Base-by-base conservation (phyloP, 2,797 vertebrate species). In the Danio tinwini region DNA sequence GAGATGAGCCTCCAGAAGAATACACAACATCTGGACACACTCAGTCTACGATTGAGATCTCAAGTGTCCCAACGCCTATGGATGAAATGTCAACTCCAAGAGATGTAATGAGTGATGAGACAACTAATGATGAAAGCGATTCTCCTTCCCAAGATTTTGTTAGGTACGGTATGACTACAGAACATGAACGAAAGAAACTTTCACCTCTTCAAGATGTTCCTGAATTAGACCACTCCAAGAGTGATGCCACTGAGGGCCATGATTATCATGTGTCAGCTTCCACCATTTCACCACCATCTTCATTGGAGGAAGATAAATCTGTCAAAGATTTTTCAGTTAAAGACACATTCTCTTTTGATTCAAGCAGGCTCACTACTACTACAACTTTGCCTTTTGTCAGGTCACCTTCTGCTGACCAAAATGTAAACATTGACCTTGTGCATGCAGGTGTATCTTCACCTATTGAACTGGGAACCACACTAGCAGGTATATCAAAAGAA, bases 71-170 rank as follows among this genome's bases (percentile, higher is more conserved):
- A 67, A 96, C 97, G 68, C 96, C 96, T 10, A 94, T 98, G 92
- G 97, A 98, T 88, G 96, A 95, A 82, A 98, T 98, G 97, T 95
- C 96, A 3, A 98, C 96, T 67, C 96, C 96, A 2, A 95, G 94
- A 0, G 96, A 98, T 61, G 90, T 96, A 74, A 94, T 96, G 93
- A 98, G 96, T 17, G 96, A 98, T 49, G 96, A 98, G 92, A 95
- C 93, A 81, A 95, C 93, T 78, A 96, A 97, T 47, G 96, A 97
- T 9, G 95, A 96, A 90, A 95, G 92, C 0, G 95, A 95, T 61
- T 97, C 94, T 81, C 97, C 96, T 1, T 96, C 94, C 77, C 95
- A 96, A 81, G 96, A 98, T 82, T 93, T 93, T 68, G 89, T 92
- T 52, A 94, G 90, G 82, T 93, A 95, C n/a, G 95, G 91, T 72